Conservation (phyloP, 2,797 vertebrate species). For the Gallinago solitaria region DNA sequence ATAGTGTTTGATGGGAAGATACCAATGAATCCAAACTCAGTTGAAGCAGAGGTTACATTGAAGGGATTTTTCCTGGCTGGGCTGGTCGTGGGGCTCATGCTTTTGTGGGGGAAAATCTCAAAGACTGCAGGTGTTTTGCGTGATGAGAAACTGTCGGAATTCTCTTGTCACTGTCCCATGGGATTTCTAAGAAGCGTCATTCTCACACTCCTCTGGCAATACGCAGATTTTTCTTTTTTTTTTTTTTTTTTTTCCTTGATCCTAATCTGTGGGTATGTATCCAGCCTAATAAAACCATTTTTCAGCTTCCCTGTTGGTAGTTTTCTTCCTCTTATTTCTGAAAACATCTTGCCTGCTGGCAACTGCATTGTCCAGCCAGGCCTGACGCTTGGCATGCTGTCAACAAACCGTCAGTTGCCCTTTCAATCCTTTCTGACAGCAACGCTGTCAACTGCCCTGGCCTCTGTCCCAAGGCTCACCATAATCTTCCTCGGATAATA, state of each 20-base stretch:
- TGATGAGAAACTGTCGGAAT: neutral
- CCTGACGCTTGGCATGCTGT: neutral
- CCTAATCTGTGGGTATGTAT: neutral
- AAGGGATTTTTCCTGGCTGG: neutral
- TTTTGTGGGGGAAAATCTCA: neutral
- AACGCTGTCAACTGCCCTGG: neutral
- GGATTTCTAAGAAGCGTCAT: neutral
- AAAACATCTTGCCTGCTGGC: slow-evolving; percentile 38
- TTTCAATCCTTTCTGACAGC: neutral
- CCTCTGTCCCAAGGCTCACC: slow-evolving; percentile 35
- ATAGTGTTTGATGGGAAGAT: neutral
- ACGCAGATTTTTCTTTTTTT: neutral
- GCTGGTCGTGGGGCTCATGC: neutral
- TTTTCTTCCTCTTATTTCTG: slow-evolving; percentile 28
- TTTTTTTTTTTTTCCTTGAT: neutral
- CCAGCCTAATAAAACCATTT: neutral
- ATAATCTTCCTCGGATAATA: slow-evolving; percentile 9
- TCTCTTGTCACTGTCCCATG: neutral
- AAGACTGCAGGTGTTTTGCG: neutral
- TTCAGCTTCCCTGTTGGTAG: neutral
- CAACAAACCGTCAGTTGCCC: slow-evolving; percentile 18
- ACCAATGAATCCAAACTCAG: neutral
- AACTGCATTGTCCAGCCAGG: neutral
- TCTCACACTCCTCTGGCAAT: slow-evolving; percentile 12
- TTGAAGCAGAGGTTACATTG: neutral